These are phyloP conservation scores for Diadema setosum DNA, from an alignment of 35 echinoderm and acorn worm species.

Conservation along the genomic window DNA sequence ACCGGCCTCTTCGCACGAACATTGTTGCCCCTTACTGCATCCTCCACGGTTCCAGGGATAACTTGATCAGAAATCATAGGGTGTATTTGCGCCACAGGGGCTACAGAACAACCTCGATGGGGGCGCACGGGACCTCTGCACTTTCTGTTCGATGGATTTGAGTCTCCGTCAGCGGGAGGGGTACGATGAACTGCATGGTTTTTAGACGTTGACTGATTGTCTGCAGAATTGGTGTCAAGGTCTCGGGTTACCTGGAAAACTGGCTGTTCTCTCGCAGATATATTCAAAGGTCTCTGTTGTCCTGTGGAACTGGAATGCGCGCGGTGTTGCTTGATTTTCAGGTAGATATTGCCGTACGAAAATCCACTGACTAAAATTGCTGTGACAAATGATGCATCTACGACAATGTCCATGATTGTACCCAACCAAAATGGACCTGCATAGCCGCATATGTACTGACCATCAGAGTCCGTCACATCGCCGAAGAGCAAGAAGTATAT, in stretches of 20 bases:
- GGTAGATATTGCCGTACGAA: not conserved
- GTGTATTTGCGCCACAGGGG: too few relatives aligned
- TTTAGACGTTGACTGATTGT: not conserved
- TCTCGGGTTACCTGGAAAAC: too few relatives aligned
- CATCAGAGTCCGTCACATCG: not conserved
- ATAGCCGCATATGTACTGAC: not conserved
- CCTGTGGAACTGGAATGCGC: not conserved
- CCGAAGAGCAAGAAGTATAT: not conserved
- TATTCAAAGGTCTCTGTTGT: not conserved
- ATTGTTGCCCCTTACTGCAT: too few relatives aligned
- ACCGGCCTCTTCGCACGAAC: too few relatives aligned
- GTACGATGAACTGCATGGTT: not conserved
- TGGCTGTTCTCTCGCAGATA: too few relatives aligned
- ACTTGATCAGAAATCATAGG: too few relatives aligned
- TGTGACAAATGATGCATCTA: not conserved
- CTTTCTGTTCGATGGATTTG: too few relatives aligned
- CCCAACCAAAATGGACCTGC: not conserved
- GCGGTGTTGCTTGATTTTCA: not conserved
- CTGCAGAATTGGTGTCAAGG: not conserved
- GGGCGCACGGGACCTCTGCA: too few relatives aligned
- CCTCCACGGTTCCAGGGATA: too few relatives aligned
- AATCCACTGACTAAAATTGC: not conserved
- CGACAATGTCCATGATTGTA: not conserved
- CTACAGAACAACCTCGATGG: too few relatives aligned
- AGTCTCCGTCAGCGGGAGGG: not conserved